Percentiles rank a stretch among this genome's conserved stretches.
Evolutionary conservation across 2,888 invertebrate genomes (phyloP).

Genomic region (Craniophora ligustri): DNA sequence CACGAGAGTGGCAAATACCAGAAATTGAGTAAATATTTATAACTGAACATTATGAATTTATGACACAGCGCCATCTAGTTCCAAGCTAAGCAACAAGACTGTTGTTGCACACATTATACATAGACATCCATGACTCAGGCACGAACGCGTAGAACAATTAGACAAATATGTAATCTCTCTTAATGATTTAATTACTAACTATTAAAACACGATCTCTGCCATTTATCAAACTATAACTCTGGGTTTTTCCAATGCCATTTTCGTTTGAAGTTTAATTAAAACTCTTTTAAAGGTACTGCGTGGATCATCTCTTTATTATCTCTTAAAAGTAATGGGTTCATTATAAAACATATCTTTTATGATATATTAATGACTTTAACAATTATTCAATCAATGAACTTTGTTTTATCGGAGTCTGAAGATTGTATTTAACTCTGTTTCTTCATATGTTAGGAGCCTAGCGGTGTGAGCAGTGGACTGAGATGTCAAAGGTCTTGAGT

Average conservation of each 20-base stretch:
- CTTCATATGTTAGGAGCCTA: no score
- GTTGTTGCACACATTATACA: no score
- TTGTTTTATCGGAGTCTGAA: neutral
- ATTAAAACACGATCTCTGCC: neutral
- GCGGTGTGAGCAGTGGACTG: no score
- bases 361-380: constrained; percentile 7
- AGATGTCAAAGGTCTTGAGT: no score
- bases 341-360: neutral
- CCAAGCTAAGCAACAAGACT: no score
- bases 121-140: no score
- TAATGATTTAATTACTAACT: neutral
- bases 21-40: no score
- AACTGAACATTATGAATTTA: no score
- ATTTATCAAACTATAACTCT: neutral
- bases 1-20: no score
- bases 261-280: neutral
- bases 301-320: constrained; percentile 6
- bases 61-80: no score
- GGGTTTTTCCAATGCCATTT: constrained; percentile 1
- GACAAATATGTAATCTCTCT: neutral
- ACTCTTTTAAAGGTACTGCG: neutral
- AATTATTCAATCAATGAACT: constrained; percentile 21
- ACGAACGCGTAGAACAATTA: no score
- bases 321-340: neutral
- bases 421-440: no score